Percentiles rank a stretch among this genome's conserved stretches.
phyloP scores from a whole-genome alignment of 92 coral and sea anemone species.

The Porites lobata region DNA sequence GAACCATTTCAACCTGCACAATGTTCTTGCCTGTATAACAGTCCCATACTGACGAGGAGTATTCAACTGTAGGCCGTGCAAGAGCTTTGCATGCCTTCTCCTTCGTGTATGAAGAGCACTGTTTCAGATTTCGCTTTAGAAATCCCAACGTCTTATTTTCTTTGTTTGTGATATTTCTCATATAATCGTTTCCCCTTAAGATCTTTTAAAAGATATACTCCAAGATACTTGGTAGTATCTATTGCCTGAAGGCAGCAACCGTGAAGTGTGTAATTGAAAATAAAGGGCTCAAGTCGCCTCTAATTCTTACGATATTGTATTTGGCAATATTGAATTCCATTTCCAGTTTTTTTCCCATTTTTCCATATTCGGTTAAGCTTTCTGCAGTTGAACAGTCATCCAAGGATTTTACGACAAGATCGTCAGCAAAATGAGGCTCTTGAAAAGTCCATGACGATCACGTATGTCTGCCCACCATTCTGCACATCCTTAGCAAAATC shows the following conservation, averaged over 20 bases:
- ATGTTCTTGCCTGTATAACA: constrained; percentile 21
- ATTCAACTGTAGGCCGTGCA: constrained; percentile 19
- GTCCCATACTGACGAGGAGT: constrained; percentile 29
- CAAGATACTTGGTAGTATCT: constrained; percentile 50
- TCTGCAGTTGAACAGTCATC: no score
- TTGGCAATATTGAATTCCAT: constrained; percentile 42
- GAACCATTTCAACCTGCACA: constrained; percentile 20
- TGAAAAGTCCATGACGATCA: no score
- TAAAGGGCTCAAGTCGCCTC: neutral
- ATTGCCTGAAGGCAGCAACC: constrained; percentile 22
- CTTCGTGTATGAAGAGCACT: constrained; percentile 22
- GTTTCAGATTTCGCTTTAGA: constrained; percentile 27
- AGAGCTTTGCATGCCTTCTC: constrained; percentile 32
- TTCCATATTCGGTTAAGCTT: no score
- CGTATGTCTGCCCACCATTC: no score
- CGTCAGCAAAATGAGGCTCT: no score
- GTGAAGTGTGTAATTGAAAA: neutral
- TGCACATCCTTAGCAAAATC: no score
- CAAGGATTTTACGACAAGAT: no score
- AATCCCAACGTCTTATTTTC: constrained; percentile 30
- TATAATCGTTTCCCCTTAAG: constrained; percentile 41
- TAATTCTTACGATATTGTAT: constrained; percentile 26
- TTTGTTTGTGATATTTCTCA: constrained; percentile 24
- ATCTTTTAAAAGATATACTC: constrained; percentile 48
- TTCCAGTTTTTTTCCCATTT: no score